Base-by-base conservation (phyloP, 2,888 invertebrate genomes). In the Pseudolycoriella hygida region DNA sequence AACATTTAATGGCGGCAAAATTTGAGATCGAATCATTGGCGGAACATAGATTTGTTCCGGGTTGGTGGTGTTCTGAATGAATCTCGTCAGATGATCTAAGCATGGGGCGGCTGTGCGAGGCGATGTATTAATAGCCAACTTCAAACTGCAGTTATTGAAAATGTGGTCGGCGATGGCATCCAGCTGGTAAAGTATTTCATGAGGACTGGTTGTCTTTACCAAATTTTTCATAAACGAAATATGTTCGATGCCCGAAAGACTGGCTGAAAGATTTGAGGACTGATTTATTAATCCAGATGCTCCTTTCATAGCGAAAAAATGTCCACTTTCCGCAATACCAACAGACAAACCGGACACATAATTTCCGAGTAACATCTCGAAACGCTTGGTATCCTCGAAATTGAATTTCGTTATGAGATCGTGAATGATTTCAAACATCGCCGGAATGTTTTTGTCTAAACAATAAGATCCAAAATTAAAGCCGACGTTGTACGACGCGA, bases 301-400 rank as follows among this genome's bases (percentile, higher is more conserved):
- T 42, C 80, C 76, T 49, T 80, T 76, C 81, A 92, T 86, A 0
- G 92, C 90, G 60, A 85, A 93, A 3, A 76, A 62, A 55, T 90
- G 90, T 1, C 90, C 90, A 34, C 72, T 72, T 52, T 80, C 74
- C 1, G 84, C 74, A 3, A 94, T 73, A 1, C 85, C 81, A 49
- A 80, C 80, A 0, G 84, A 79, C 51, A 89, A 65, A 51, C 83
- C 79, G 0, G 87, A 79, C 50, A 89, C 81, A 50, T 76, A 77
- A 58, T 81, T 79, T 48, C 80, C 79, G 1, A 89, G 67, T 30
- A 94, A 67, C 68, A 86, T 90, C 47, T 74, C 72, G 57, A 94
- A 77, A 46, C 90, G 71, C 43, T 76, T 74, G 0, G 68, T 64
- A 59, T 93, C 86, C 2, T 70, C 67, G 47, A 86, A 71, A 44